phyloP scores from a whole-genome alignment of 2,797 vertebrate species.

The Macrochelys suwanniensis region DNA sequence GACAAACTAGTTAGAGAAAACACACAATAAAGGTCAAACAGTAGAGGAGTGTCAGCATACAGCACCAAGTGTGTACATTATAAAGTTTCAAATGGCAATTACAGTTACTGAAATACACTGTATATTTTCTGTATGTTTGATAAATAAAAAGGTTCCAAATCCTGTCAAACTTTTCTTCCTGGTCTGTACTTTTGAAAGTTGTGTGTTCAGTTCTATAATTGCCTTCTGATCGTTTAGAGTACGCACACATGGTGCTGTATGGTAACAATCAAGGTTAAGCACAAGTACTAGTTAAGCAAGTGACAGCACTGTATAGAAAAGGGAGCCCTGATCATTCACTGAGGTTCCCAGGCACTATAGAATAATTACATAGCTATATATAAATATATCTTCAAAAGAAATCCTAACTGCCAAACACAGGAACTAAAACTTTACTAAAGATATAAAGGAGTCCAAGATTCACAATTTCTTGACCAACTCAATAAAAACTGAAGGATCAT shows the following conservation, averaged over 20 bases:
- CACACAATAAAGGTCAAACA: not conserved
- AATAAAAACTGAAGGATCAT: not conserved
- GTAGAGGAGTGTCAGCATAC: rapidly evolving
- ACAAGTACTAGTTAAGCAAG: not conserved
- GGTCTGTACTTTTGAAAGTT: rapidly evolving
- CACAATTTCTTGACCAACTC: not conserved
- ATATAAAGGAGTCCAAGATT: not conserved
- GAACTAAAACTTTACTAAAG: not conserved
- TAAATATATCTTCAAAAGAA: not conserved
- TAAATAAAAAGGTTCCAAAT: not conserved
- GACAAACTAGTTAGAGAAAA: not conserved
- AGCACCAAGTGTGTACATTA: not conserved
- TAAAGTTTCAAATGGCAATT: not conserved
- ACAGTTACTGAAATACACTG: not conserved
- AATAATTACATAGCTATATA: not conserved
- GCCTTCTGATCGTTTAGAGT: not conserved
- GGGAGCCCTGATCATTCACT: not conserved
- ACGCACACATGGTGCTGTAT: not conserved
- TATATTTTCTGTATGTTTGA: not conserved
- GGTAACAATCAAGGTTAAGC: not conserved
- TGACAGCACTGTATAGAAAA: not conserved
- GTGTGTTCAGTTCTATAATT: not conserved
- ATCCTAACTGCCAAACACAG: not conserved
- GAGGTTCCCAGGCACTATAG: not conserved
- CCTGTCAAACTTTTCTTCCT: not conserved